These are phyloP conservation scores for Odontomyia ornata DNA, from an alignment of 2,888 invertebrate genomes.

Conservation along the genomic window DNA sequence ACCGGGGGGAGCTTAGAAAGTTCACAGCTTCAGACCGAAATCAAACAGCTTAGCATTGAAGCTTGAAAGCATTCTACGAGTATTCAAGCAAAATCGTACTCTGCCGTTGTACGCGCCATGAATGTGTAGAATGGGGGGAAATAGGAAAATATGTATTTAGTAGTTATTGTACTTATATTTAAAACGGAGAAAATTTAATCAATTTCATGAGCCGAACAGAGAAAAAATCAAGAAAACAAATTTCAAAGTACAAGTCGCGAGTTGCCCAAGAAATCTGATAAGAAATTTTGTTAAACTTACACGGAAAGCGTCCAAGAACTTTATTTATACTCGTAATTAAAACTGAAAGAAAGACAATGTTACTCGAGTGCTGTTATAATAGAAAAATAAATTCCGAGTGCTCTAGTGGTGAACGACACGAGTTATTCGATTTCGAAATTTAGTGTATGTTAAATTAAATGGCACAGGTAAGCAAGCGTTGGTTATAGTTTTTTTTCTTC, in stretches of 20 bases:
- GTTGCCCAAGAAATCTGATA: neutral
- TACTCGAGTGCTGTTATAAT: conserved; percentile 6
- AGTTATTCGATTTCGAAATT: conserved; percentile 35
- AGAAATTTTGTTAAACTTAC: neutral
- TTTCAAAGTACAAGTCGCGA: neutral
- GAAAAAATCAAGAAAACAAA: conserved; percentile 6
- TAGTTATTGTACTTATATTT: conserved; percentile 24
- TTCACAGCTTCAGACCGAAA: conserved; percentile 12
- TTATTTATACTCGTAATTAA: conserved; percentile 20
- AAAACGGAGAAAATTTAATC: conserved; percentile 34
- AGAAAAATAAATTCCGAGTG: conserved; percentile 12
- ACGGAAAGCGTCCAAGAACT: neutral
- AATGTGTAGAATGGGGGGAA: conserved; percentile 7
- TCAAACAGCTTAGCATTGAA: conserved; percentile 24
- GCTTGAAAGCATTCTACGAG: conserved; percentile 27
- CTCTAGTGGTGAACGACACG: neutral
- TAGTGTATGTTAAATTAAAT: conserved; percentile 32
- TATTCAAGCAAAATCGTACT: conserved; percentile 4
- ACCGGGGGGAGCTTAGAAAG: conserved; percentile 15
- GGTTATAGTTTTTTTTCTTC: neutral
- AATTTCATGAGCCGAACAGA: conserved; percentile 19
- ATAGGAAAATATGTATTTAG: conserved; percentile 18
- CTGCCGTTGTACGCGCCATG: neutral
- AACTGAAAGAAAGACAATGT: neutral
- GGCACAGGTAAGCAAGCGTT: conserved; percentile 37